Evolutionary conservation across 1,140 invertebrate genomes (phyloP).

Genomic region (Himalopsyche phryganea): DNA sequence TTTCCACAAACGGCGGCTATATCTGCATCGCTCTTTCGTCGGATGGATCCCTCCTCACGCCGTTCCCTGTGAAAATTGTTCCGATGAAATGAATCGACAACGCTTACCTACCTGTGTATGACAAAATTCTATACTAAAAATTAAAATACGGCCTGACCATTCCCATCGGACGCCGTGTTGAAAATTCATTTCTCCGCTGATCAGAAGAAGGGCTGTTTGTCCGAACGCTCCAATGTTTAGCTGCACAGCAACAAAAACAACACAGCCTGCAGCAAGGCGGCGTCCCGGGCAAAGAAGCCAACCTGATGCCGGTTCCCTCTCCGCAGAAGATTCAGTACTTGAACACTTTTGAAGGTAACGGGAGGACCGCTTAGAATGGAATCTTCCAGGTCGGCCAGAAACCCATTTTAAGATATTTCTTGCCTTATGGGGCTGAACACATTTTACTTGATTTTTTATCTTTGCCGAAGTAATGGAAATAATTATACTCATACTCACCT

Average conservation of each 20-base stretch:
- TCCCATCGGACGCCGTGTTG: no score
- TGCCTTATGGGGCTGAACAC: no score
- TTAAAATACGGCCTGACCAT: no score
- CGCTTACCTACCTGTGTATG: no score
- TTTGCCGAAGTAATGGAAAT: no score
- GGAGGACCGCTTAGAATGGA: neutral
- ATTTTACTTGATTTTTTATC: no score
- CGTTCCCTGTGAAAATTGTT: neutral
- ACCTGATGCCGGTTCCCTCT: constrained; percentile 93
- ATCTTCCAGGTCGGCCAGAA: no score
- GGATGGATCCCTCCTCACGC: no score
- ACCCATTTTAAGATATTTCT: no score
- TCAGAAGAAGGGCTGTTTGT: constrained; percentile 75
- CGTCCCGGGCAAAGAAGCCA: constrained; percentile 69
- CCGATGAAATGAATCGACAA: neutral
- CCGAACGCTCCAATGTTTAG: constrained; percentile 72
- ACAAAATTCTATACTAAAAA: no score
- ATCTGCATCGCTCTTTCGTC: neutral
- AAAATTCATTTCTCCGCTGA: no score
- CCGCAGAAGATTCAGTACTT: constrained; percentile 95
- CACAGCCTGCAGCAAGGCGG: constrained; percentile 37
- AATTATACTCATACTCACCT: no score
- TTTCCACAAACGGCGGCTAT: neutral
- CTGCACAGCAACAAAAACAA: constrained; percentile 66
- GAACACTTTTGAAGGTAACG: constrained; percentile 81